Base-by-base conservation (phyloP, 2,888 invertebrate genomes). In the Drosophila mercatorum region DNA sequence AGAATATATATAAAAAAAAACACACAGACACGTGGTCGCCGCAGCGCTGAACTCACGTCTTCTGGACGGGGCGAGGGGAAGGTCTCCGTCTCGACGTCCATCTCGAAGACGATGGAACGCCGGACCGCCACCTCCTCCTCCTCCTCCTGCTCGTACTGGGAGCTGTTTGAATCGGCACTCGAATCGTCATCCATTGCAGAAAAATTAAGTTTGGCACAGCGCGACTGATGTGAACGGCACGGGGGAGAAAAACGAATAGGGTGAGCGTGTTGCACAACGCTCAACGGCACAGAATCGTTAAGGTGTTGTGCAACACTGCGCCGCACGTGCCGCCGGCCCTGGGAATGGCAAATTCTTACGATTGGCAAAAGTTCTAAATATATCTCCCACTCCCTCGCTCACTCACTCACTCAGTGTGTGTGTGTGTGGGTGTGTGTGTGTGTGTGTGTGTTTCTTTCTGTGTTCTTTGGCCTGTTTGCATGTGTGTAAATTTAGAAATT, bases 401-500 rank as follows among this genome's bases (percentile, higher is more conserved):
- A 7, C 8, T 38, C 26, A 17, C 17, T 17, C 17, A 17, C 22
- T 22, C 22, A 22, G 22, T 2, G 2, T 22, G 22, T 22, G 22
- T 1, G 22, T 22, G 22, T 22, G 22, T 22, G 22, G 1, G 22
- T 22, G 22, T 22, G 22, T 22, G 22, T 1, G 22, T 22, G 22
- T 22, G 22, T 22, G 22, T 22, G 10, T 40, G 2, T 49, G 38
- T 58, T 56, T 64, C 41, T 61, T 59, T 61, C 28, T 26, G 47
- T 14, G 34, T 40, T 10, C 14, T 14, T 61, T 40, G 59, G 59
- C 28, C 47, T 65, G 52, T 64, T 68, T 64, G 72, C 64, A 49
- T 68, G 68, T 73, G 75, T 71, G 88, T 75, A 78, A 83, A 87
- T 83, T 88, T 85, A 83, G 88, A 85, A 88, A 85, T 88, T 85